A percentile compares a stretch with the other conserved stretches of the same genome.
Conservation (phyloP, 2,888 invertebrate species). For the Deroplatys truncata region DNA sequence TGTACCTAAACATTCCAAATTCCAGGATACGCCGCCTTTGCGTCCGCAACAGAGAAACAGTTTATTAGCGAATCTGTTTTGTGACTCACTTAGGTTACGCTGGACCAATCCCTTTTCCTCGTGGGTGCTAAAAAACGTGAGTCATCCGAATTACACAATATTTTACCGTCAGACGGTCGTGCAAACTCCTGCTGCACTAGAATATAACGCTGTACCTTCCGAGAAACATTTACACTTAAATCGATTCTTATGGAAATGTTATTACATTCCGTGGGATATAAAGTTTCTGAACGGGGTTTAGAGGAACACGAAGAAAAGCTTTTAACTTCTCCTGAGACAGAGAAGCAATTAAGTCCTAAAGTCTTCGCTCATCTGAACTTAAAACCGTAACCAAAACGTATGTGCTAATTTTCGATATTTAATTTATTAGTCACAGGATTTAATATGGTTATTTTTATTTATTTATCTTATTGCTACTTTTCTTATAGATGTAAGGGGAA, state of each 20-base stretch:
- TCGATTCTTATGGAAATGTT: neutral
- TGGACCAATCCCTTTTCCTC: neutral
- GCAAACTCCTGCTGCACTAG: neutral
- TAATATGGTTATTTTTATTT: too few relatives aligned
- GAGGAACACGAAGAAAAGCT: too few relatives aligned
- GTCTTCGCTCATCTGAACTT: too few relatives aligned
- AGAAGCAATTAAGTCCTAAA: too few relatives aligned
- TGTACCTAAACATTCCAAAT: too few relatives aligned
- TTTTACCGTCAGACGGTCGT: neutral
- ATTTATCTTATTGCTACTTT: too few relatives aligned
- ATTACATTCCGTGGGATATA: neutral
- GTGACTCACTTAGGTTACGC: neutral
- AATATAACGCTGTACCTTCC: neutral
- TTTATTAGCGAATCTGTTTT: neutral
- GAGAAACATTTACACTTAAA: neutral
- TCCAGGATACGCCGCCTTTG: too few relatives aligned
- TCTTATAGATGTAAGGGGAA: too few relatives aligned
- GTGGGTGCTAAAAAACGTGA: neutral
- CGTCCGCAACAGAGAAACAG: neutral
- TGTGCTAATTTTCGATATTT: too few relatives aligned
- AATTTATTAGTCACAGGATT: too few relatives aligned
- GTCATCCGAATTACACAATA: neutral
- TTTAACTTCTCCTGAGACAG: too few relatives aligned
- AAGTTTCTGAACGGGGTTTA: neutral
- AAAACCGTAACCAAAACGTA: too few relatives aligned